phyloP scores from a whole-genome alignment of 1,140 invertebrate genomes.

The Ylistrum balloti region DNA sequence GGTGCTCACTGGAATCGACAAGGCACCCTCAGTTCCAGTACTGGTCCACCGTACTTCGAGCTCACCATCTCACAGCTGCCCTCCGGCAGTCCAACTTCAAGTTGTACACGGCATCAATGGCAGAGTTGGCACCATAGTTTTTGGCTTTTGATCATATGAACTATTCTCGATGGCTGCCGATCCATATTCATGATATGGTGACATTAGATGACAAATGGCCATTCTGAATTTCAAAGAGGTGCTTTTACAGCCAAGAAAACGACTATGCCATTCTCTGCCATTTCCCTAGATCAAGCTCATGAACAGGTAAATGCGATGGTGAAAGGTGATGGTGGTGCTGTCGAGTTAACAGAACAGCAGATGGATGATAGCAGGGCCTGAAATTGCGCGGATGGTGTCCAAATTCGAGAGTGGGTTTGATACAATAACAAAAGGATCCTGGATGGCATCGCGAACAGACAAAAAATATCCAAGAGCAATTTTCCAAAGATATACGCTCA shows the following conservation, averaged over 20 bases:
- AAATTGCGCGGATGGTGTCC: conserved; percentile 60
- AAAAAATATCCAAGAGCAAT: conserved; percentile 43
- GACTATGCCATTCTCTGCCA: conserved; percentile 49
- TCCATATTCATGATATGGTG: conserved; percentile 68
- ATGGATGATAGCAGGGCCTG: conserved; percentile 66
- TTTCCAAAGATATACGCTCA: conserved; percentile 45
- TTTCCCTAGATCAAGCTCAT: conserved; percentile 70
- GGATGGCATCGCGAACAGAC: conserved; percentile 51
- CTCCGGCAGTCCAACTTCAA: conserved; percentile 64
- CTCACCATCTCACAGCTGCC: too few relatives aligned
- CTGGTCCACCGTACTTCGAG: too few relatives aligned
- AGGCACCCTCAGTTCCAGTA: too few relatives aligned
- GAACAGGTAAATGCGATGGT: conserved; percentile 66
- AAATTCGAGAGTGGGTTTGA: conserved; percentile 57
- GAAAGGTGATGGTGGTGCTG: conserved; percentile 73
- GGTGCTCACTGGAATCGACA: too few relatives aligned
- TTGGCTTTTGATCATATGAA: conserved; percentile 70
- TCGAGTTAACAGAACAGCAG: conserved; percentile 64
- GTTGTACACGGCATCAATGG: conserved; percentile 63
- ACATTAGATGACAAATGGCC: conserved; percentile 47
- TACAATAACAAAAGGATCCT: background rate
- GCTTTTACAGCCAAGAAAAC: conserved; percentile 60
- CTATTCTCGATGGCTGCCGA: conserved; percentile 72
- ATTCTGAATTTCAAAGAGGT: conserved; percentile 61
- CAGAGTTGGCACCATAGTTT: conserved; percentile 64